Base-by-base conservation (phyloP, 2,888 invertebrate species). In the Tupiocoris notatus region DNA sequence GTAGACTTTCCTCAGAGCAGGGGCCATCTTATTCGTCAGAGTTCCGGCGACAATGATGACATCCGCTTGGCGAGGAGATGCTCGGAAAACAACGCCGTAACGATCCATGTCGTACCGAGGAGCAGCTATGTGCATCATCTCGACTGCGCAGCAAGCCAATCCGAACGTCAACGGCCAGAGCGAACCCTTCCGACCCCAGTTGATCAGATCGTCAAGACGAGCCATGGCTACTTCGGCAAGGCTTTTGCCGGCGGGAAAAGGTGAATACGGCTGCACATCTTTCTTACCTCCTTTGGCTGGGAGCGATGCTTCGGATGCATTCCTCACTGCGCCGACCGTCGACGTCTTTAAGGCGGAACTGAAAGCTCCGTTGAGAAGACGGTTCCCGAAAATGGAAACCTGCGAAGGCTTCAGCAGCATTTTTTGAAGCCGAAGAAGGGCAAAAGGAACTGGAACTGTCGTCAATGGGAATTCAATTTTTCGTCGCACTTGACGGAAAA, bases 41-140 rank as follows among this genome's bases (percentile, higher is more conserved):
- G 99, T 99, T 62, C 99, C 99, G 80, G 99, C 98, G 0, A 99
- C 97, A 83, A 99, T 98, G 83, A 99, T 97, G 63, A 95, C 92
- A 86, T 99, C 99, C 54, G 97, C 90, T 85, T 99, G 98, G 75
- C 98, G 90, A 2, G 98, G 98, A 21, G 96, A 96, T 3, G 98
- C 98, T 84, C 99, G 89, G 84, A 99, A 99, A 1, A 99, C 98
- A 20, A 99, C 96, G 83, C 99, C 99, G 87, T 91, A 94, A 57
- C 79, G 76, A 89, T 99, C 98, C 98, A 99, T 98, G 84, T 99
- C 99, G 83, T 99, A 99, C 81, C 99, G 88, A 1, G 99, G 98
- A 39, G 98, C 98, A 80, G 99, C 98, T 75, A 98, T 96, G 87
- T 99, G 98, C 98, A 98, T 98, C 98, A 98, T 98, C 86, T 98